Evolutionary conservation across 2,797 vertebrate species (phyloP).

Genomic region (Epinephelus coioides): DNA sequence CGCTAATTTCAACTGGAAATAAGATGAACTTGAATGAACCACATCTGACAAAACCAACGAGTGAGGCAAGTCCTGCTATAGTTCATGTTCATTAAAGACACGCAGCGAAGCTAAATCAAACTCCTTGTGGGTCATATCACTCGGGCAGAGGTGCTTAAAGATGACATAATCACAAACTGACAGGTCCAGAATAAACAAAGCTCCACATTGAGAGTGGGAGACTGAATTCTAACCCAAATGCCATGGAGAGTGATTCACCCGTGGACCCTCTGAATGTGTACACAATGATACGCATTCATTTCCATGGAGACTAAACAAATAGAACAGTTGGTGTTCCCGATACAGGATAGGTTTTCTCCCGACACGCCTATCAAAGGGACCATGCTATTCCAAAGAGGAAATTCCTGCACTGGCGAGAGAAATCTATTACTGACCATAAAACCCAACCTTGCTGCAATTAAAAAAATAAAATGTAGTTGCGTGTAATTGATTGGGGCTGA

Average conservation of each 20-base stretch:
- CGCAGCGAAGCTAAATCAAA: slow-evolving; percentile 45
- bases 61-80: slow-evolving; percentile 25
- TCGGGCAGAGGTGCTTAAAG: slow-evolving; percentile 48
- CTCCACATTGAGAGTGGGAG: slow-evolving; percentile 32
- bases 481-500: slow-evolving; percentile 40
- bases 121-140: slow-evolving; percentile 43
- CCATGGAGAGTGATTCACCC: slow-evolving; percentile 55
- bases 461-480: slow-evolving; percentile 14
- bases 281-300: slow-evolving; percentile 64
- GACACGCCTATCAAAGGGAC: slow-evolving; percentile 43
- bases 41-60: slow-evolving; percentile 48
- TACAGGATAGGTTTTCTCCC: slow-evolving; percentile 48
- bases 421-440: slow-evolving; percentile 59
- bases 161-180: slow-evolving; percentile 64
- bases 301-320: slow-evolving; percentile 75
- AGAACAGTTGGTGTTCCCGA: slow-evolving; percentile 35
- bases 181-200: slow-evolving; percentile 64
- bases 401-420: slow-evolving; percentile 53
- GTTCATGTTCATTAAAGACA: slow-evolving; percentile 44
- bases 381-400: slow-evolving; percentile 41
- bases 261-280: slow-evolving; percentile 47
- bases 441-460: slow-evolving; percentile 38
- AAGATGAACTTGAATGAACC: slow-evolving; percentile 69
- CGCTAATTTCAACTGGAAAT: slow-evolving; percentile 65
- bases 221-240: slow-evolving; percentile 35